Conservation (phyloP, 2,797 vertebrate species). For the Lindbergichthys nudifrons region DNA sequence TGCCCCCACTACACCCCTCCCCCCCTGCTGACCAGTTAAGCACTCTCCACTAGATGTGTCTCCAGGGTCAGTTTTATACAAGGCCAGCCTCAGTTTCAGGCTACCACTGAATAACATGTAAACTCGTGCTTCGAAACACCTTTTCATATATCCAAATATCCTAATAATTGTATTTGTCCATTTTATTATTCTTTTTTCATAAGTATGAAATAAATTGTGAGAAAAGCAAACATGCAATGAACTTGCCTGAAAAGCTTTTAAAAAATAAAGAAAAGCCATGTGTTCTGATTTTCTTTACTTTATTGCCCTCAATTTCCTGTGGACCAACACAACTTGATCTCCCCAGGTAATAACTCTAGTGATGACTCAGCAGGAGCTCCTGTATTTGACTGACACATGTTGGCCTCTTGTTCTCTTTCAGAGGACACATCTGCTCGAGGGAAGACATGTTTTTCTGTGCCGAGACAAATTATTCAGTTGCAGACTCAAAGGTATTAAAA, state of each 20-base stretch:
- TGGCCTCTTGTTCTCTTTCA: neutral
- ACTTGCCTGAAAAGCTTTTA: neutral
- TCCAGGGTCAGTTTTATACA: conserved; percentile 8
- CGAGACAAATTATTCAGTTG: neutral
- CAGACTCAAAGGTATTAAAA: conserved; percentile 5
- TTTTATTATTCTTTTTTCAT: neutral
- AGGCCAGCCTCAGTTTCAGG: conserved; percentile 7
- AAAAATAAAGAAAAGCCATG: neutral
- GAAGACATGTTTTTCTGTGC: conserved; percentile 6
- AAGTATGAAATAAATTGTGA: neutral
- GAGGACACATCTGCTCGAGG: conserved; percentile 9
- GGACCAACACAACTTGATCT: conserved; percentile 1
- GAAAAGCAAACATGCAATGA: neutral
- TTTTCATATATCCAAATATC: too few species aligned
- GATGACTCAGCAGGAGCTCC: conserved; percentile 12
- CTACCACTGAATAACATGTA: neutral
- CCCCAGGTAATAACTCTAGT: neutral
- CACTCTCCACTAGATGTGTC: conserved; percentile 24
- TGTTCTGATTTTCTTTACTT: neutral
- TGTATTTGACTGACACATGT: neutral
- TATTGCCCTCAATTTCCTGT: neutral
- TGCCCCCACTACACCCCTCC: neutral
- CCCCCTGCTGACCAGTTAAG: conserved; percentile 8
- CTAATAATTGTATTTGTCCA: neutral
- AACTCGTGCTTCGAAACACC: too few species aligned